Conservation (phyloP, 2,113 vertebrate species). For the Salvator merianae region DNA sequence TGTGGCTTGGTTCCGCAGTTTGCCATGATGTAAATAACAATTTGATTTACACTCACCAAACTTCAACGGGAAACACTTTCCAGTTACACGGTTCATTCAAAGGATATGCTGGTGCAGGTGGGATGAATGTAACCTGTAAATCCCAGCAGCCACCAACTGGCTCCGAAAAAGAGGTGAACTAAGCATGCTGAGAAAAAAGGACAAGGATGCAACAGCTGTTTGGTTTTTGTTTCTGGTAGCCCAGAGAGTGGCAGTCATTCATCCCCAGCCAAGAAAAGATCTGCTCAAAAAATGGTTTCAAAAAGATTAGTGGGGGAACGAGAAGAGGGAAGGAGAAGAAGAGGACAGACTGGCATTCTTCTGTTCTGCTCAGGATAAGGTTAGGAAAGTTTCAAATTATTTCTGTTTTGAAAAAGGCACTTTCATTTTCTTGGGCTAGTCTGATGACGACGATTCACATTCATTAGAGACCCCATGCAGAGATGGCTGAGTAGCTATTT, state of each 20-base stretch:
- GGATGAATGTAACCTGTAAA: conserved; percentile 14
- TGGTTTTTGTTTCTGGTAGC: conserved; percentile 17
- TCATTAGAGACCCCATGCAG: conserved; percentile 49
- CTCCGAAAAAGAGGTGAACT: conserved; percentile 6
- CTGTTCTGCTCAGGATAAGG: conserved; percentile 17
- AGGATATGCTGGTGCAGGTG: not conserved
- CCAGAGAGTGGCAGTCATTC: not conserved
- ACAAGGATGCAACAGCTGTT: not conserved
- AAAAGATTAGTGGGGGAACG: not conserved
- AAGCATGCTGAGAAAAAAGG: conserved; percentile 4
- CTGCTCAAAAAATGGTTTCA: not conserved
- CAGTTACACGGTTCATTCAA: not conserved
- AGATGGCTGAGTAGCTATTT: conserved; percentile 43
- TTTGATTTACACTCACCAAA: conserved; percentile 16
- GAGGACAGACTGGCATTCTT: not conserved
- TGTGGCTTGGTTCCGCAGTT: not conserved
- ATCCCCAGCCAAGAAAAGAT: not conserved
- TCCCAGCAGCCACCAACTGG: not conserved
- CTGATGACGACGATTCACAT: not conserved
- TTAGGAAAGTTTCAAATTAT: not conserved
- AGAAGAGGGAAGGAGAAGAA: accelerated
- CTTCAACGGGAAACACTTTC: conserved; percentile 9
- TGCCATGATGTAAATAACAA: not conserved
- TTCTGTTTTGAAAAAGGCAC: conserved; percentile 39
- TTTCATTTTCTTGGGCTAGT: conserved; percentile 31